These are phyloP conservation scores for Callyntrura sp. DNA, from an alignment of 2,888 invertebrate genomes.

Conservation along the genomic window DNA sequence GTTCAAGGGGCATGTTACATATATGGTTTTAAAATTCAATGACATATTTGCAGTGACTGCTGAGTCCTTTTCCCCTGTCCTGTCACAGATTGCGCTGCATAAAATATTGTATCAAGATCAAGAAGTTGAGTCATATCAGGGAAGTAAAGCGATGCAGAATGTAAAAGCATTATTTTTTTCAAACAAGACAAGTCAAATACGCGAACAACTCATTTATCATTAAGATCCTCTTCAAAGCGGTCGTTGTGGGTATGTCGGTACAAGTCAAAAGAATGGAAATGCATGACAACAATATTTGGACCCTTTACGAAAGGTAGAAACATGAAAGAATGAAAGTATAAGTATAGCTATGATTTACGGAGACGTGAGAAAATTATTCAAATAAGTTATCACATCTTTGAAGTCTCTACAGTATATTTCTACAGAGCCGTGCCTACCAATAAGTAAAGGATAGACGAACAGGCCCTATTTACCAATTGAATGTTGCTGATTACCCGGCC, in stretches of 20 bases:
- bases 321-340: slow-evolving; percentile 17
- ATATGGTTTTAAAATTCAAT: slow-evolving; percentile 44
- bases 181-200: slow-evolving; percentile 51
- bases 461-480: too few relatives aligned
- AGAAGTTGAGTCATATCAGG: slow-evolving; percentile 4
- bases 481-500: not conserved
- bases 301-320: not conserved
- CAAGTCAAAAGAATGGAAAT: slow-evolving; percentile 42
- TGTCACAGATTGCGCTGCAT: not conserved
- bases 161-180: slow-evolving; percentile 41
- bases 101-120: not conserved
- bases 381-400: not conserved
- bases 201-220: slow-evolving; percentile 29
- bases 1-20: slow-evolving; percentile 32
- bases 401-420: too few relatives aligned
- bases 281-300: slow-evolving; percentile 43
- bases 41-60: not conserved
- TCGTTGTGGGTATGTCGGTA: slow-evolving; percentile 35
- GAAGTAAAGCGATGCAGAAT: too few relatives aligned
- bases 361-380: not conserved
- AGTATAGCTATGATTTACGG: not conserved
- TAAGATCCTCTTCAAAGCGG: slow-evolving; percentile 25
- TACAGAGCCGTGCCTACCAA: too few relatives aligned
- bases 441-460: too few relatives aligned
- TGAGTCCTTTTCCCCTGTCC: too few relatives aligned